phyloP scores from a whole-genome alignment of 2,113 vertebrate genomes.

The Excalfactoria chinensis region DNA sequence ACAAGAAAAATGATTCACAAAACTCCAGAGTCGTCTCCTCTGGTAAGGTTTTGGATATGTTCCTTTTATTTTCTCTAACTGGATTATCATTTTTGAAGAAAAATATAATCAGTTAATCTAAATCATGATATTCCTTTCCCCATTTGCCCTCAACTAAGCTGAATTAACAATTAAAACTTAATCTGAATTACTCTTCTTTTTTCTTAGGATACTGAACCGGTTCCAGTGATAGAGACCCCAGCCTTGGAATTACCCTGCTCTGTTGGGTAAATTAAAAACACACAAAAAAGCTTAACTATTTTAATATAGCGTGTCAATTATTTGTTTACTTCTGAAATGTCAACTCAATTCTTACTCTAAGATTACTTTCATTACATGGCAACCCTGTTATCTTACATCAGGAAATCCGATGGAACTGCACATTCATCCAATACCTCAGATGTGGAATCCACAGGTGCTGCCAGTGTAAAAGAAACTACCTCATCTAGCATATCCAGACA shows the following conservation, averaged over 20 bases:
- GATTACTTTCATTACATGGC: constrained; percentile 34
- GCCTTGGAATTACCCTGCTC: constrained; percentile 85
- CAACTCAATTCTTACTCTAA: background rate
- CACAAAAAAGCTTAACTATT: background rate
- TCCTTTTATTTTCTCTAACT: background rate
- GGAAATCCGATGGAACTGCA: constrained; percentile 86
- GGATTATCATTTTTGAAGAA: constrained; percentile 3
- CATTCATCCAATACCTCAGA: constrained; percentile 93
- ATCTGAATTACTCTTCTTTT: background rate
- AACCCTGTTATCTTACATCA: constrained; percentile 47
- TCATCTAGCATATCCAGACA: constrained; percentile 94
- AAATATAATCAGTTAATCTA: constrained; percentile 12
- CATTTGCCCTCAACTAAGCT: background rate
- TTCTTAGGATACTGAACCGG: constrained; percentile 77
- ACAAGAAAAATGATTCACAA: constrained; percentile 86
- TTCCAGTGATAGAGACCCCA: constrained; percentile 80
- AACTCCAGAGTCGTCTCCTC: constrained; percentile 77
- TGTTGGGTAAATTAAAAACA: constrained; percentile 82
- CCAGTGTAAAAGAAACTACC: constrained; percentile 98
- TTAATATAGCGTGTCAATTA: background rate
- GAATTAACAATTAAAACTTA: background rate
- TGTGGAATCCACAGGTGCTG: constrained; percentile 91
- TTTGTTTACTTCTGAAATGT: constrained; percentile 26
- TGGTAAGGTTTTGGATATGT: constrained; percentile 73
- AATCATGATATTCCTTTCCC: background rate